These are phyloP conservation scores for Myotis brandtii DNA, from an alignment of 2,113 vertebrate genomes.

Conservation along the genomic window DNA sequence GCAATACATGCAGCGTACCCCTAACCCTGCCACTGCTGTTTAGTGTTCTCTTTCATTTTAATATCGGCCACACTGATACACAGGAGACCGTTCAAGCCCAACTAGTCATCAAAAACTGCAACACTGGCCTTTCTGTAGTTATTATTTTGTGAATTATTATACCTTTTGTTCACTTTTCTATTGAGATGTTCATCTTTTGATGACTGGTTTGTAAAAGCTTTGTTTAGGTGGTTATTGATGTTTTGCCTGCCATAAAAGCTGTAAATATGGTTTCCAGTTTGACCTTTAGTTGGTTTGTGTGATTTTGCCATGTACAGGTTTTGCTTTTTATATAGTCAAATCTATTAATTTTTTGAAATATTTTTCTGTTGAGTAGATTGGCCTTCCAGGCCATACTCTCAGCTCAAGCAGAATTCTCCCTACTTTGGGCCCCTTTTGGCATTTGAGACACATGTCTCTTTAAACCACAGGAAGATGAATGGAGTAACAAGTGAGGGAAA, in stretches of 20 bases:
- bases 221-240: neutral
- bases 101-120: neutral
- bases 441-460: neutral
- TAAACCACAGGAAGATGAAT: neutral
- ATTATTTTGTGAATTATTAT: neutral
- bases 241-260: neutral
- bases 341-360: neutral
- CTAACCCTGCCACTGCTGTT: neutral
- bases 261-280: neutral
- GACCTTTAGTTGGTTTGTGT: neutral
- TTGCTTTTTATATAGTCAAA: neutral
- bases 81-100: neutral
- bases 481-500: neutral
- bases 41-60: neutral
- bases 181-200: neutral
- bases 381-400: neutral
- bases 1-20: neutral
- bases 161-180: neutral
- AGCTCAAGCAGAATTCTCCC: neutral
- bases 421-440: neutral
- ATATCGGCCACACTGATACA: neutral
- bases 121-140: neutral
- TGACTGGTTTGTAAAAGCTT: neutral
- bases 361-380: neutral
- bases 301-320: neutral